Evolutionary conservation across 2,888 invertebrate genomes (phyloP).

Genomic region (Clitarchus hookeri): DNA sequence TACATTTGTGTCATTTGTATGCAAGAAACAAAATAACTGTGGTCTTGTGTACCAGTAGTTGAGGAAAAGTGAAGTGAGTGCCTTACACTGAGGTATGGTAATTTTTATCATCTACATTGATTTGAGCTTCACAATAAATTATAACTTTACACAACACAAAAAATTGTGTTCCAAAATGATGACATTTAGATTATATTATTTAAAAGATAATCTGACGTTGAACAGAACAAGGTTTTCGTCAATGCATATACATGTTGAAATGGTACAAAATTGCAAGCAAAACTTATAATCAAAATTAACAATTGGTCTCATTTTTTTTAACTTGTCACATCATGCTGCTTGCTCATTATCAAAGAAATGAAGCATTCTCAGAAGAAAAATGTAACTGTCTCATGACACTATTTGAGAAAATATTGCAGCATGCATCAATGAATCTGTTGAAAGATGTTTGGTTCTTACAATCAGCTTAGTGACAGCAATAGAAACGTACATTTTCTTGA

Average conservation of each 20-base stretch:
- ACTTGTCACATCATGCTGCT: not conserved
- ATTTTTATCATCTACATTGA: not conserved
- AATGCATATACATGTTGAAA: not conserved
- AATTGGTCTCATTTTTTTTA: not conserved
- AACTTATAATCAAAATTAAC: too few relatives aligned
- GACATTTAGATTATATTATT: not conserved
- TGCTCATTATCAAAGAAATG: not conserved
- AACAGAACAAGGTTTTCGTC: not conserved
- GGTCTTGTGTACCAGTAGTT: not conserved
- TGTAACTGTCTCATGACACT: not conserved
- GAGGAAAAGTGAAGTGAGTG: not conserved
- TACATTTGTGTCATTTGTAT: not conserved
- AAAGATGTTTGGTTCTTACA: not conserved
- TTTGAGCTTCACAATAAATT: not conserved
- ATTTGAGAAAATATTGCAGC: not conserved
- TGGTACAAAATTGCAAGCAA: too few relatives aligned
- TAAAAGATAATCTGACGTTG: not conserved
- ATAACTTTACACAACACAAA: not conserved
- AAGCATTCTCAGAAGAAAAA: not conserved
- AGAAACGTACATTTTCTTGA: too few relatives aligned
- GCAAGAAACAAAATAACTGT: not conserved
- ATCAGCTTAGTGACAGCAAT: not conserved
- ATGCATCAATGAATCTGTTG: not conserved
- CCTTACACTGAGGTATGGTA: not conserved
- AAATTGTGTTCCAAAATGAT: not conserved